phyloP scores from a whole-genome alignment of 1,140 invertebrate species.

The Lordiphosa mommai region DNA sequence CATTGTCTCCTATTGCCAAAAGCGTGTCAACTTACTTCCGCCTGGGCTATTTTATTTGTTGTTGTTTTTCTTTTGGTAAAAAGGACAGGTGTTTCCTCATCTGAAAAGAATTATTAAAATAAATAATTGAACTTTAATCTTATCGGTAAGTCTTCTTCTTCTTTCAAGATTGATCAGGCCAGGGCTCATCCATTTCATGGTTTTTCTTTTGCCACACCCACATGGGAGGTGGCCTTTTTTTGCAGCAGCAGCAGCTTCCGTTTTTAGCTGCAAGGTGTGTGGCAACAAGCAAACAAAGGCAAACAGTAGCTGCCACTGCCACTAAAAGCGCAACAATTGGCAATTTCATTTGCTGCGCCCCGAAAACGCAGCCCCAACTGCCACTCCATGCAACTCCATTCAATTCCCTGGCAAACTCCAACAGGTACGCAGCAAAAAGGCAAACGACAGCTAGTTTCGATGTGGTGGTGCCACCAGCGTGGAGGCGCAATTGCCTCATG shows the following conservation, averaged over 20 bases:
- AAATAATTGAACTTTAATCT: too few relatives aligned
- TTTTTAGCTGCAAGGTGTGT: slow-evolving; percentile 66
- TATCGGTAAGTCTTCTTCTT: too few relatives aligned
- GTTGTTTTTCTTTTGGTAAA: not conserved
- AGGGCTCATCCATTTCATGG: slow-evolving; percentile 58
- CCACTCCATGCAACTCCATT: slow-evolving; percentile 12
- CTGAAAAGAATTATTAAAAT: not conserved
- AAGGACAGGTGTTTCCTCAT: slow-evolving; percentile 2
- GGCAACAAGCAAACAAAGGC: slow-evolving; percentile 29
- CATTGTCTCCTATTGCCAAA: slow-evolving; percentile 29
- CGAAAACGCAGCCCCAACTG: slow-evolving; percentile 41
- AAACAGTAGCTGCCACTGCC: slow-evolving; percentile 52
- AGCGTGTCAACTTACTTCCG: slow-evolving; percentile 67
- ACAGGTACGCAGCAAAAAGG: slow-evolving; percentile 59
- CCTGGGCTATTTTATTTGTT: not conserved
- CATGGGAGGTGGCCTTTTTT: slow-evolving; percentile 33
- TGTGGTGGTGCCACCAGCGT: slow-evolving; percentile 20
- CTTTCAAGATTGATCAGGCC: slow-evolving; percentile 65
- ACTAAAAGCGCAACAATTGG: slow-evolving; percentile 67
- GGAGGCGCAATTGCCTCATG: slow-evolving; percentile 5
- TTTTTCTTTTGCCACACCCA: slow-evolving; percentile 54
- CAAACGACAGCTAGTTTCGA: slow-evolving; percentile 6
- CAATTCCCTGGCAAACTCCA: too few relatives aligned
- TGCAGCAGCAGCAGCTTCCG: slow-evolving; percentile 58
- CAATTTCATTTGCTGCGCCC: slow-evolving; percentile 73